Percentiles rank a stretch among this genome's conserved stretches.
Evolutionary conservation across 2,113 vertebrate species (phyloP).

Genomic region (Mobula birostris): DNA sequence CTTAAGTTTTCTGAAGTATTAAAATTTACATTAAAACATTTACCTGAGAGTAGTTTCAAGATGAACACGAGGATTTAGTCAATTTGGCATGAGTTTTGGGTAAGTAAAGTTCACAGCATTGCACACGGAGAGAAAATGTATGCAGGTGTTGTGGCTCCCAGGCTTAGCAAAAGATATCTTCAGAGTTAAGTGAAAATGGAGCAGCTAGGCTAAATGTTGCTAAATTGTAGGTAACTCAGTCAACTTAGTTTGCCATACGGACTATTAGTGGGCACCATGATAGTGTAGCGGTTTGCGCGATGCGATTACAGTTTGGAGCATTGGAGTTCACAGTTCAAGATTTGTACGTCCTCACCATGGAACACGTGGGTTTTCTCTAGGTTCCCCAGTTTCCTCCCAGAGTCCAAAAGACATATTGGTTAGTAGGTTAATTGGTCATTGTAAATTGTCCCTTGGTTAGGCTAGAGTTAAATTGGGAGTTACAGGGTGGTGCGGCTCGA

Average conservation of each 20-base stretch:
- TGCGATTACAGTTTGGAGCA: no score
- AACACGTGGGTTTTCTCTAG: no score
- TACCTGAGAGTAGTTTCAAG: neutral
- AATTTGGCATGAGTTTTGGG: neutral
- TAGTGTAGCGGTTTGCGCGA: no score
- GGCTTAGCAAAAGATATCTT: neutral
- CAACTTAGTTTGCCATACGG: neutral
- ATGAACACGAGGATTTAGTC: neutral
- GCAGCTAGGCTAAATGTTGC: neutral
- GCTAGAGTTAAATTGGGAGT: no score
- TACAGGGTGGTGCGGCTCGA: no score
- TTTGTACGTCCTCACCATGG: no score
- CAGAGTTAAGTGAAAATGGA: neutral
- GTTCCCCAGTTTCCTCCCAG: no score
- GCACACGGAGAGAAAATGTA: neutral
- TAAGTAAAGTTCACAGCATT: neutral
- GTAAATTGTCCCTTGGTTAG: no score
- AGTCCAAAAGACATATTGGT: no score
- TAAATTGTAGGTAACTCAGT: neutral
- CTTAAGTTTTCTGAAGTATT: neutral
- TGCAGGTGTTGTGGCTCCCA: neutral
- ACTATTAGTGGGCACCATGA: no score
- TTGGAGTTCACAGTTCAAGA: no score
- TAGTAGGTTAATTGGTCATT: no score
- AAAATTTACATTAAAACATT: neutral